Evolutionary conservation across 1,140 invertebrate genomes (phyloP).

Genomic region (Colletes gigas): DNA sequence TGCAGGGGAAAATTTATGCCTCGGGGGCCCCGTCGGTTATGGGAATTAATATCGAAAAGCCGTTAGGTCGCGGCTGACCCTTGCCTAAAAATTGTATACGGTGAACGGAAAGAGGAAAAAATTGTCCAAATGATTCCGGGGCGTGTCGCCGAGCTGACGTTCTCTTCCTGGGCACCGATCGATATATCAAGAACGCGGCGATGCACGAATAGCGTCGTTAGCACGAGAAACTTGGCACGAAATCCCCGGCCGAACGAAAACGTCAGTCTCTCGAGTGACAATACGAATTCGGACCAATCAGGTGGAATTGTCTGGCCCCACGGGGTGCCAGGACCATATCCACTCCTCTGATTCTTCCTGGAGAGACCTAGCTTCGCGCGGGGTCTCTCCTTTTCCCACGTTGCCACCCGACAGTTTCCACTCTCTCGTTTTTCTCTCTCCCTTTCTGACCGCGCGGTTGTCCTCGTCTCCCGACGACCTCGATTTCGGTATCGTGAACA

Average conservation of each 20-base stretch:
- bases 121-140: slow-evolving; percentile 33
- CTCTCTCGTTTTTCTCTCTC: background rate
- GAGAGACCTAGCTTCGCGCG: slow-evolving; percentile 20
- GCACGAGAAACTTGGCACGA: slow-evolving; percentile 56
- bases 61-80: background rate
- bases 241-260: slow-evolving; percentile 63
- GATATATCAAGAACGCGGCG: slow-evolving; percentile 60
- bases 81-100: background rate
- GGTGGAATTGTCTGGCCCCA: slow-evolving; percentile 75
- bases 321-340: slow-evolving; percentile 64
- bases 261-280: slow-evolving; percentile 62
- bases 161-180: slow-evolving; percentile 50
- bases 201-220: slow-evolving; percentile 68
- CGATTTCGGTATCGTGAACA: slow-evolving; percentile 35
- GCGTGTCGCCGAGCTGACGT: slow-evolving; percentile 27
- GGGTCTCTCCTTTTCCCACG: slow-evolving; percentile 67
- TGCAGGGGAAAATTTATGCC: too few relatives aligned
- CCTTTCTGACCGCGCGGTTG: background rate
- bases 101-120: slow-evolving; percentile 5
- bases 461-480: slow-evolving; percentile 14
- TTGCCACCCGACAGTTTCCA: slow-evolving; percentile 55
- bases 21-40: too few relatives aligned
- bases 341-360: slow-evolving; percentile 47
- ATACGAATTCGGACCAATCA: slow-evolving; percentile 76
- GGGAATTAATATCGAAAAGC: too few relatives aligned